These are phyloP conservation scores for Penelope pileata DNA, from an alignment of 2,113 vertebrate species.

Conservation along the genomic window DNA sequence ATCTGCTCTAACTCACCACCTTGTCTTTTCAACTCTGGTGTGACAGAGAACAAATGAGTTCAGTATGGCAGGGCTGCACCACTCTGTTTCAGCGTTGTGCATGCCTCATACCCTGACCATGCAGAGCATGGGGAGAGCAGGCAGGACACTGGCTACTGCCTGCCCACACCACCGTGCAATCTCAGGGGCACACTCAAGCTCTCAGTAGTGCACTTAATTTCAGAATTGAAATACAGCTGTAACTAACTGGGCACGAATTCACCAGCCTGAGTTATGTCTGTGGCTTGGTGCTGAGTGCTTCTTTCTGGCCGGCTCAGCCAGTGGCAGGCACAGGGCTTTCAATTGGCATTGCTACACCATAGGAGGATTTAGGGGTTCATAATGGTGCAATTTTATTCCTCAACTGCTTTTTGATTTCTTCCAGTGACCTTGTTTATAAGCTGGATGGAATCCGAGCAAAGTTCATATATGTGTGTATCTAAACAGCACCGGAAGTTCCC, in stretches of 20 bases:
- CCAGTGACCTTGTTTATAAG: background rate
- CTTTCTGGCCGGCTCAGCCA: background rate
- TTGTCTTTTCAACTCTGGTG: background rate
- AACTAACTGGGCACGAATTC: slow-evolving; percentile 45
- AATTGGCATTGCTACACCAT: rapidly evolving
- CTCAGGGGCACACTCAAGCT: slow-evolving; percentile 35
- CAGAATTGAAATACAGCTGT: slow-evolving; percentile 30
- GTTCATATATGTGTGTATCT: background rate
- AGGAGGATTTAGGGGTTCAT: background rate
- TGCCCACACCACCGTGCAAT: background rate
- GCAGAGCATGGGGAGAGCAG: background rate
- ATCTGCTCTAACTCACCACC: background rate
- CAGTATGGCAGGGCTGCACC: background rate
- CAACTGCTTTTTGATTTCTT: slow-evolving; percentile 25
- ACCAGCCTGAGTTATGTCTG: slow-evolving; percentile 4
- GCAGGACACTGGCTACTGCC: background rate
- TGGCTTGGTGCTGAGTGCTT: slow-evolving; percentile 1
- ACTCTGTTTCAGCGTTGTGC: background rate
- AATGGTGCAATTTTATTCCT: background rate
- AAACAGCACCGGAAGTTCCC: background rate
- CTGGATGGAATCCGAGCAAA: background rate
- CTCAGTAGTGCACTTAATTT: slow-evolving; percentile 59
- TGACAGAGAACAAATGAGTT: background rate
- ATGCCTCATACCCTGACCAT: background rate
- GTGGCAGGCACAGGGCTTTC: background rate